These are phyloP conservation scores for Brachyistius frenatus DNA, from an alignment of 2,113 vertebrate species.

Conservation along the genomic window DNA sequence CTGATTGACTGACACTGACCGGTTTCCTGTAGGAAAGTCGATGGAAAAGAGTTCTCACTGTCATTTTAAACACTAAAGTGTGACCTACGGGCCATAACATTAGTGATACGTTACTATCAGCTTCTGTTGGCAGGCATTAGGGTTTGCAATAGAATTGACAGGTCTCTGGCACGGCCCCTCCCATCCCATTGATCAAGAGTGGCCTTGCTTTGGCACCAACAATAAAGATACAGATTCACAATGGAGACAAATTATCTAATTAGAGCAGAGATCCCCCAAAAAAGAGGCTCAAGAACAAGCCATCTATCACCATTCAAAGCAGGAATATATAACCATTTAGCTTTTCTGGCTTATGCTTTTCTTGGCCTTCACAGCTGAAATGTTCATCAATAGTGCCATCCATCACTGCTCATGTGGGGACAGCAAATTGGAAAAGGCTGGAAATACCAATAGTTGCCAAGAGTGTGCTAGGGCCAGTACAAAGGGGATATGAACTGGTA, in stretches of 20 bases:
- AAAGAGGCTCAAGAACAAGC: slow-evolving; percentile 3
- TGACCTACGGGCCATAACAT: background rate
- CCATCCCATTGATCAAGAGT: slow-evolving; percentile 31
- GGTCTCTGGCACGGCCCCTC: slow-evolving; percentile 1
- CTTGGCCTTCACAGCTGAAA: background rate
- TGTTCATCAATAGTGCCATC: slow-evolving; percentile 17
- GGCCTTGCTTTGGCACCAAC: slow-evolving; percentile 1
- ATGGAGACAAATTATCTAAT: slow-evolving; percentile 45
- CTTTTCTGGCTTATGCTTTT: slow-evolving; percentile 3
- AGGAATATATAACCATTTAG: slow-evolving; percentile 9
- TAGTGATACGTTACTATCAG: background rate
- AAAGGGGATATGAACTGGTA: background rate
- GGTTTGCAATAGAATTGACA: background rate
- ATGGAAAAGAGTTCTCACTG: background rate
- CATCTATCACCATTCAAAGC: slow-evolving; percentile 15
- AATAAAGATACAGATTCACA: slow-evolving; percentile 39
- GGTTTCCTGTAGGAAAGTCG: background rate
- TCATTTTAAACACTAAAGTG: background rate
- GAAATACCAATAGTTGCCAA: background rate
- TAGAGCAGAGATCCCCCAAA: slow-evolving; percentile 15
- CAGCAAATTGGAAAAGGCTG: background rate
- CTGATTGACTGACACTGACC: background rate
- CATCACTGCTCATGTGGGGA: background rate
- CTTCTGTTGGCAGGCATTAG: background rate
- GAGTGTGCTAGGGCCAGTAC: background rate